Conservation (phyloP, 1,140 invertebrate genomes). For the Aphelinus atriplicis region DNA sequence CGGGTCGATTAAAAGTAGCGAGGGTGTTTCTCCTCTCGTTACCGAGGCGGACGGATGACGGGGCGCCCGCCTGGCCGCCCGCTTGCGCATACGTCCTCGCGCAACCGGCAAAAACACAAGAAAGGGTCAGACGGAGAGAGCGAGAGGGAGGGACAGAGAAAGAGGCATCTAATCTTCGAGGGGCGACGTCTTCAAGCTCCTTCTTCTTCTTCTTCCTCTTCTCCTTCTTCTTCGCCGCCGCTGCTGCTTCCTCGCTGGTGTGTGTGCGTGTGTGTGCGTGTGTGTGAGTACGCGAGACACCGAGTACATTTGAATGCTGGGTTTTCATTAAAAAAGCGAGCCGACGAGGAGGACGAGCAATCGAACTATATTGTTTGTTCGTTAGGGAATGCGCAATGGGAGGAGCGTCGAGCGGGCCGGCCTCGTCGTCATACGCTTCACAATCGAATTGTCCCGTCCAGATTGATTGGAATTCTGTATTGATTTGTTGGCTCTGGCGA, state of each 20-base stretch:
- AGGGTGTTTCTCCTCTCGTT: slow-evolving; percentile 68
- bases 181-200: slow-evolving; percentile 40
- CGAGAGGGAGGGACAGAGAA: slow-evolving; percentile 39
- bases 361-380: background rate
- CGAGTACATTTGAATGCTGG: slow-evolving; percentile 35
- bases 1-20: slow-evolving; percentile 69
- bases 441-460: too few species aligned
- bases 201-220: slow-evolving; percentile 23
- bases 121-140: slow-evolving; percentile 42
- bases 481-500: too few species aligned
- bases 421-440: too few species aligned
- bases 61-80: background rate
- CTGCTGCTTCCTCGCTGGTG: background rate
- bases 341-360: background rate
- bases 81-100: slow-evolving; percentile 2
- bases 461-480: too few species aligned
- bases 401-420: too few species aligned
- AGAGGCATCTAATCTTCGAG: slow-evolving; percentile 47
- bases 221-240: background rate
- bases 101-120: slow-evolving; percentile 45
- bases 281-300: background rate
- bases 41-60: slow-evolving; percentile 45
- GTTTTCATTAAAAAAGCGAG: slow-evolving; percentile 27
- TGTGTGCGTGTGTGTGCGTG: background rate
- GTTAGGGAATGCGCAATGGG: background rate